Conservation (phyloP, 2,797 vertebrate species). For the Austrolebias charrua region DNA sequence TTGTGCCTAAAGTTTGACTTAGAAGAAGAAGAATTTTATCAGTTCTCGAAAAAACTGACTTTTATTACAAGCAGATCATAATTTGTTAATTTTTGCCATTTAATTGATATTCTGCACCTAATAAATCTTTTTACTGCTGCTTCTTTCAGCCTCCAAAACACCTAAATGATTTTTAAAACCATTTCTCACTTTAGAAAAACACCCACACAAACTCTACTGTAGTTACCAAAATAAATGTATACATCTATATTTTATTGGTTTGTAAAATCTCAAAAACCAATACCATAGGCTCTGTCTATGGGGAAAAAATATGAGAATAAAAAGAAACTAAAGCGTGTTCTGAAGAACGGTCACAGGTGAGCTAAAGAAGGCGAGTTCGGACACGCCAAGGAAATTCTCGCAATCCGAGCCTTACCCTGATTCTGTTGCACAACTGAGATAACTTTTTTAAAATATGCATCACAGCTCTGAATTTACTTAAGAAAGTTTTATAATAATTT, state of each 20-base stretch:
- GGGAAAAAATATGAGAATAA: not conserved
- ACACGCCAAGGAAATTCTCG: slow-evolving; percentile 62
- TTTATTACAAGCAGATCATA: not conserved
- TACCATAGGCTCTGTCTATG: not conserved
- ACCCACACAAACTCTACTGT: not conserved
- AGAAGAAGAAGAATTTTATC: not conserved
- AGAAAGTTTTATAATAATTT: not conserved
- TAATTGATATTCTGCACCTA: not conserved
- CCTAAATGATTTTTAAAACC: not conserved
- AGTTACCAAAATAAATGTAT: too few species aligned
- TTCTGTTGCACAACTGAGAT: not conserved
- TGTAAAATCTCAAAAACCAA: not conserved
- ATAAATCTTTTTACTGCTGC: not conserved
- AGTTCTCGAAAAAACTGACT: not conserved
- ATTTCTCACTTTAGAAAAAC: too few species aligned
- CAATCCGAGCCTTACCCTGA: slow-evolving; percentile 41
- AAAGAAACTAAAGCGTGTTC: not conserved
- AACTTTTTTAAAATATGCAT: not conserved
- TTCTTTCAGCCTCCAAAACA: not conserved
- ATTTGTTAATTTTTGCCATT: not conserved
- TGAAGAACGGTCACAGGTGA: slow-evolving; percentile 2
- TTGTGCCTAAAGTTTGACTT: not conserved
- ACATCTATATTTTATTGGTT: not conserved
- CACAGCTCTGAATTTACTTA: not conserved
- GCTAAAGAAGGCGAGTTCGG: slow-evolving; percentile 45